Evolutionary conservation across 2,888 invertebrate species (phyloP), one percentile per base, ranked within the genome.

Genomic region (Alentia gelatinosa): DNA sequence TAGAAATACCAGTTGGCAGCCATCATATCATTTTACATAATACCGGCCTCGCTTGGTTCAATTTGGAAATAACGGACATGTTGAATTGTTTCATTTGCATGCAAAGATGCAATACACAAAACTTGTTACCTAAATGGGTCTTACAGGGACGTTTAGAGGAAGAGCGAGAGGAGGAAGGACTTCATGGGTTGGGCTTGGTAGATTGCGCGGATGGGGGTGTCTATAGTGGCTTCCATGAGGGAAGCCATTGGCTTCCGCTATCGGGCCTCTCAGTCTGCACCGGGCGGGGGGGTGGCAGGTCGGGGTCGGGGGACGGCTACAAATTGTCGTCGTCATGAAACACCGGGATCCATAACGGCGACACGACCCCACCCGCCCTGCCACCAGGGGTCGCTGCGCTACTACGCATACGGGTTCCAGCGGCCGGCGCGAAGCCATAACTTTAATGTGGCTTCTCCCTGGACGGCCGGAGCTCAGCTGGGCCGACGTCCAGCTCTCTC

Each of bases 181-280:
- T n/a, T n/a, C n/a, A n/a, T n/a, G n/a, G n/a, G n/a, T n/a, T n/a
- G n/a, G n/a, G n/a, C n/a, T n/a, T n/a, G n/a, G n/a, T n/a, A n/a
- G n/a, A n/a, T n/a, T n/a, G n/a, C n/a, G n/a, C n/a, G n/a, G n/a
- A n/a, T n/a, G n/a, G n/a, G 74, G 74, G 4, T 4, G 1, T 33
- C 74, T 74, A 12, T 3, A 26, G 39, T 83, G 83, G 83, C 83
- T 83, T 83, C 83, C 83, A 83, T 83, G 83, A 83, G 83, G n/a
- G 37, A 35, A 83, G 39, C 83, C 83, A 83, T 83, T 83, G 83
- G 39, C 42, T 23, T 83, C 40, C 37, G 35, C 83, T 83, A 83
- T 83, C 83, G 7, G 83, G 39, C 42, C 9, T 39, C 15, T 12
- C 83, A 83, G 40, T 35, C 83, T 3, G 39, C 39, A 39, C 7